phyloP scores from a whole-genome alignment of 2,113 vertebrate genomes.

The Riparia riparia region DNA sequence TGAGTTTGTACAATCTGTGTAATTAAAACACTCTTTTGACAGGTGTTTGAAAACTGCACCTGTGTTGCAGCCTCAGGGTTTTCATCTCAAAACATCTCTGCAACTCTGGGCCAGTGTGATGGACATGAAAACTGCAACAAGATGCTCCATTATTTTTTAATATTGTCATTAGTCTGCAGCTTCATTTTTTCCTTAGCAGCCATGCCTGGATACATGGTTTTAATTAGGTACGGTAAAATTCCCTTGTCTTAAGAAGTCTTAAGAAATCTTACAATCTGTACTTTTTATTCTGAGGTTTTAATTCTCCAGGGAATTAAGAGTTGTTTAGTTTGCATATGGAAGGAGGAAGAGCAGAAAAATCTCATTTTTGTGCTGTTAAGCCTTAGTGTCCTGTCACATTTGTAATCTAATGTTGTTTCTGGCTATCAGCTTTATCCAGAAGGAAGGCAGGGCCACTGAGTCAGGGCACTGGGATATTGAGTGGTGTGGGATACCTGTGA shows the following conservation, averaged over 20 bases:
- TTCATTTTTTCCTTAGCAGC: conserved; percentile 79
- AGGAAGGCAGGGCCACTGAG: neutral
- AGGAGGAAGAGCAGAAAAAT: neutral
- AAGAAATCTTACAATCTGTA: no score
- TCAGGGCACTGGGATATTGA: neutral
- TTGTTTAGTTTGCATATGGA: neutral
- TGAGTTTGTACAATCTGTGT: neutral
- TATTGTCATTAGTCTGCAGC: conserved; percentile 68
- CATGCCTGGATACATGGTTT: conserved; percentile 84
- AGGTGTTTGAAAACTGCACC: conserved; percentile 81
- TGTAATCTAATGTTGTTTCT: neutral
- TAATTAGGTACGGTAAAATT: conserved; percentile 77
- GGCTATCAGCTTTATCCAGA: neutral
- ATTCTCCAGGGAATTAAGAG: neutral
- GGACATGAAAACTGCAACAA: conserved; percentile 62
- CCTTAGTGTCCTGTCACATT: neutral
- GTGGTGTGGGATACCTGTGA: neutral
- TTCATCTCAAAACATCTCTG: conserved; percentile 69
- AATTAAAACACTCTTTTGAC: conserved; percentile 24
- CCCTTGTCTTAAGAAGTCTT: neutral
- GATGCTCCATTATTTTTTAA: conserved; percentile 80
- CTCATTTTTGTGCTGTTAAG: neutral
- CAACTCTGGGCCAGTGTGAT: conserved; percentile 77
- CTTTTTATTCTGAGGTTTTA: neutral
- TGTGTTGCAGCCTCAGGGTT: conserved; percentile 67